Base-by-base conservation (phyloP, 2,888 invertebrate genomes). In the Muschampia plurimacula region DNA sequence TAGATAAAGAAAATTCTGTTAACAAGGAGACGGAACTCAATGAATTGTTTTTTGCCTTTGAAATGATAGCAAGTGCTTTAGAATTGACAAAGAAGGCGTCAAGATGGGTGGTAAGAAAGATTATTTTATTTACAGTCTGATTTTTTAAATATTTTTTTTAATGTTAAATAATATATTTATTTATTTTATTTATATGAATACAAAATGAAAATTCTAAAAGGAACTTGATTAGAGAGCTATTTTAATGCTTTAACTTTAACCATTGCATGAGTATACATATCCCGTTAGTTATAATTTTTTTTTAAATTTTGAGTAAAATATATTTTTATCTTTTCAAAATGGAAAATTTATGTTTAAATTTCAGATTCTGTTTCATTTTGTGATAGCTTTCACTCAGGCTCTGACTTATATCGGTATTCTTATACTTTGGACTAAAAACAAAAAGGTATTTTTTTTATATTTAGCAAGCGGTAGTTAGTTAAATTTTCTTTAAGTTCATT, bases 301-400 rank as follows among this genome's bases (percentile, higher is more conserved):
- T n/a, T n/a, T n/a, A n/a, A n/a, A n/a, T n/a, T n/a, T n/a, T n/a
- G n/a, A n/a, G n/a, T n/a, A n/a, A n/a, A n/a, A n/a, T n/a, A n/a
- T n/a, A n/a, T n/a, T n/a, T n/a, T n/a, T n/a, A n/a, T n/a, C n/a
- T n/a, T 39, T 39, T 39, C 39, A 39, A 65, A 44, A 44, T 9
- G 6, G 12, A 32, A 5, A 22, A 6, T 6, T 39, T 39, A 39
- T 15, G n/a, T 28, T 60, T 74, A 5, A 22, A 72, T 79, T 78
- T 13, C 78, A 82, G 81, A 75, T 81, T 63, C 62, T 79, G 13
- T 74, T 70, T 15, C 79, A 81, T 64, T 77, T 79, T 32, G 64
- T 78, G 9, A 75, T 78, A n/a, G 74, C 78, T 9, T 80, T 82
- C 60, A 13, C 75, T 7, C 78, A 80, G 67, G 74, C 80, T 7